Evolutionary conservation across 1,140 invertebrate genomes (phyloP).

Genomic region (Trichonephila clavata): DNA sequence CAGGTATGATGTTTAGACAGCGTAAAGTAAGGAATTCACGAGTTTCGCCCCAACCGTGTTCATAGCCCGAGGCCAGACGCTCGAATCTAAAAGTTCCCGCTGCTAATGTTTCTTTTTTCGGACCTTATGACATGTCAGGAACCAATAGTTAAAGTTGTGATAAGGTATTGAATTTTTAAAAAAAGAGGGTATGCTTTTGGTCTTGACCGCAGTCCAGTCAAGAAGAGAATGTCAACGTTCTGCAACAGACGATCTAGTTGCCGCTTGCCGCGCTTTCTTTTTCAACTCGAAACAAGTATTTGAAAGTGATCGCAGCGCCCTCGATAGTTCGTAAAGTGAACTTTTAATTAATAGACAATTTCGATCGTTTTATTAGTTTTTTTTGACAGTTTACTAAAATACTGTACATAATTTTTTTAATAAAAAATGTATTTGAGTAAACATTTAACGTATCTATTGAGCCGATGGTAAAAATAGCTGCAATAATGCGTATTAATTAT

Average conservation of each 20-base stretch:
- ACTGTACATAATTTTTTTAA: too few species aligned
- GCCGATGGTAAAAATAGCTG: too few species aligned
- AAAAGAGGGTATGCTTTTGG: not conserved
- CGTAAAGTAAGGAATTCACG: conserved; percentile 61
- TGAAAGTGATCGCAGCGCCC: conserved; percentile 24
- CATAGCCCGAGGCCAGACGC: conserved; percentile 58
- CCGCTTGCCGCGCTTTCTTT: not conserved
- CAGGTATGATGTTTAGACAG: conserved; percentile 60
- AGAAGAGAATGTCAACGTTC: conserved; percentile 3
- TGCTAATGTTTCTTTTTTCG: not conserved
- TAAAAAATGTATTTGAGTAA: too few species aligned
- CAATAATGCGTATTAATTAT: too few species aligned
- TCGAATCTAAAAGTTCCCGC: not conserved
- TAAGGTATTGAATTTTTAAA: not conserved
- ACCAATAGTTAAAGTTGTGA: not conserved
- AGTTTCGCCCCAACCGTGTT: conserved; percentile 57
- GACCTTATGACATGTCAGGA: not conserved
- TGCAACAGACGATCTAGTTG: not conserved
- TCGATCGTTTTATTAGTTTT: not conserved
- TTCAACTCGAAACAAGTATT: not conserved
- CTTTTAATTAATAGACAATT: not conserved
- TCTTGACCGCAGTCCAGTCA: not conserved
- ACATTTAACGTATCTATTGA: too few species aligned
- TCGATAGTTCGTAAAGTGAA: not conserved
- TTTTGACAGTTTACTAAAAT: too few species aligned